Base-by-base conservation (phyloP, 2,888 invertebrate genomes). In the Mesorhabditis spiculigera region DNA sequence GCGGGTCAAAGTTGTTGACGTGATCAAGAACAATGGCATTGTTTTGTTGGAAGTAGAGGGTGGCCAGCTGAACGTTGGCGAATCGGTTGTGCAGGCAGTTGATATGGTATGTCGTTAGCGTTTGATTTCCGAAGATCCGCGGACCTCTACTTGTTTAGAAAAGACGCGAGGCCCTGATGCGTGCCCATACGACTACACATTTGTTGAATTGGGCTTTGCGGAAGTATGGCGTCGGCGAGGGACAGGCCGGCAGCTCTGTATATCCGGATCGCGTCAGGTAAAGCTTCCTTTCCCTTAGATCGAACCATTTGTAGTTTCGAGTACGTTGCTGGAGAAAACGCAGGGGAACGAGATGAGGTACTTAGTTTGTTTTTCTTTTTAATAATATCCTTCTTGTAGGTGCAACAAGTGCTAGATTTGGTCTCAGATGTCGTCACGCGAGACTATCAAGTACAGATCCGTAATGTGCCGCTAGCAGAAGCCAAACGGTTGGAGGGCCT, bases 171-270 rank as follows among this genome's bases (percentile, higher is more conserved):
- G 73, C 68, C 13, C 62, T 76, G 70, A 76, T 76, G 76, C 71
- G 73, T 65, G 72, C 76, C n/a, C 76, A 76, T 67, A 71, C 76
- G 58, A 72, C 73, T 13, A 76, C 76, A 43, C 76, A 76, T 71
- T 65, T 76, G 45, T 71, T 76, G 65, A 73, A 76, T 70, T 73
- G 72, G 72, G 75, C 72, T 45, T 68, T 76, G 66, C 67, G 65
- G 45, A 67, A 65, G 41, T 64, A 43, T 43, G 66, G 71, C 8
- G 42, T 73, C 6, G 75, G 75, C 43, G 16, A 43, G 16, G 76
- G 73, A 41, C 76, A 76, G 68, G 69, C 70, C 45, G 76, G 76
- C 45, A 74, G 74, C 16, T 69, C 72, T 58, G 74, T 76, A 43
- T 73, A 72, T 75, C 42, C 41, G 13, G 68, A 68, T 45, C n/a